Conservation (phyloP, 2,888 invertebrate species). For the Anthoptus insignis region DNA sequence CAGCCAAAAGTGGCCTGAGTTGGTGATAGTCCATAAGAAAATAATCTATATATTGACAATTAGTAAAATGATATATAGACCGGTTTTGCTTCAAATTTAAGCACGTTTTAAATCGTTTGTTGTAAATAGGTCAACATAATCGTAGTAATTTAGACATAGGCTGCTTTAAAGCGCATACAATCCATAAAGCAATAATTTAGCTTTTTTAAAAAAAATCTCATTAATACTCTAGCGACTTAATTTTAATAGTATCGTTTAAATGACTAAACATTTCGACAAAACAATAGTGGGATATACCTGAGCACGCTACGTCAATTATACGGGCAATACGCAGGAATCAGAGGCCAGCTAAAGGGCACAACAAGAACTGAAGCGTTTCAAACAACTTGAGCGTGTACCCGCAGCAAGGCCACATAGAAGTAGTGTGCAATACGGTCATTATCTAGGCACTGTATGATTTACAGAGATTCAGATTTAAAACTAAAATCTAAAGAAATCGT, state of each 20-base stretch:
- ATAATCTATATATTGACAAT: too few species aligned
- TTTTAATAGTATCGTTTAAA: neutral
- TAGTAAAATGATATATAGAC: too few species aligned
- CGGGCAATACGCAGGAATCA: constrained; percentile 62
- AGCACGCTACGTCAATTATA: constrained; percentile 56
- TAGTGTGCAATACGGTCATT: neutral
- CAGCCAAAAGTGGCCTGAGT: too few species aligned
- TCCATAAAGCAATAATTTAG: too few species aligned
- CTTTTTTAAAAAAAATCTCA: too few species aligned
- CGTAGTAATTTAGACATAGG: too few species aligned
- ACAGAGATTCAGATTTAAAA: neutral
- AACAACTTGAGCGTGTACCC: constrained; percentile 69
- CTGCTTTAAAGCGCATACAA: too few species aligned
- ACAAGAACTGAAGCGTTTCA: constrained; percentile 79
- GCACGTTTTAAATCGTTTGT: too few species aligned
- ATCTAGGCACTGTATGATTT: neutral
- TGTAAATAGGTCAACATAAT: too few species aligned
- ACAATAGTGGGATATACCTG: constrained; percentile 41
- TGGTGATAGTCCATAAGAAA: too few species aligned
- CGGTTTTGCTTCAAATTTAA: too few species aligned
- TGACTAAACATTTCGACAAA: constrained; percentile 26
- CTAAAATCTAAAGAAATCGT: neutral
- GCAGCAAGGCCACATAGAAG: constrained; percentile 62
- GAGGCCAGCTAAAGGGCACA: constrained; percentile 77
- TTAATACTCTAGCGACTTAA: neutral